These are phyloP conservation scores for Lamellibrachia satsuma DNA, from an alignment of 2,888 invertebrate genomes.

Conservation along the genomic window DNA sequence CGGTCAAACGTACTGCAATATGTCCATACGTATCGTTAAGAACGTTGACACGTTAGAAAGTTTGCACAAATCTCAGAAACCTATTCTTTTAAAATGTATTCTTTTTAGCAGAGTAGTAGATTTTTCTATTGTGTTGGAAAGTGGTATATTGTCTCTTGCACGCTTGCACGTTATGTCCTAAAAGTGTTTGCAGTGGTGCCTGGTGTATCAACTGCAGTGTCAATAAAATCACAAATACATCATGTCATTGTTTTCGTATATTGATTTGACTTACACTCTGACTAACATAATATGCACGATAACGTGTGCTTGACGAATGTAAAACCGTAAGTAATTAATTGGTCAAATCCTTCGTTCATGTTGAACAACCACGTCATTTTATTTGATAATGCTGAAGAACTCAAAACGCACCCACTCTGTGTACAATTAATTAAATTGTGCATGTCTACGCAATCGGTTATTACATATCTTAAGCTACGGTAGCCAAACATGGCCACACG, in stretches of 20 bases:
- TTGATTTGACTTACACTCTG: background rate
- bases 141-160: background rate
- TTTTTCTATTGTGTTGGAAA: background rate
- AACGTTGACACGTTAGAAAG: background rate
- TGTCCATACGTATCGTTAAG: background rate
- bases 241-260: background rate
- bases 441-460: background rate
- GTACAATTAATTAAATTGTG: background rate
- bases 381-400: background rate
- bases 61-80: background rate
- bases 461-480: background rate
- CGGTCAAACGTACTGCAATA: background rate
- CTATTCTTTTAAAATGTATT: background rate
- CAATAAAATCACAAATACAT: background rate
- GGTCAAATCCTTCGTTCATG: background rate
- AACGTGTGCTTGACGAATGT: background rate
- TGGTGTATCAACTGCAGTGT: background rate
- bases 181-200: background rate
- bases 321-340: background rate
- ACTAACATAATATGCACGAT: background rate
- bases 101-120: background rate
- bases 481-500: no score
- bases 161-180: conserved; percentile 17
- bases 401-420: background rate
- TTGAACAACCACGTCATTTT: background rate